These are phyloP conservation scores for Liasis olivaceus DNA, from an alignment of 2,797 vertebrate genomes.

Conservation along the genomic window DNA sequence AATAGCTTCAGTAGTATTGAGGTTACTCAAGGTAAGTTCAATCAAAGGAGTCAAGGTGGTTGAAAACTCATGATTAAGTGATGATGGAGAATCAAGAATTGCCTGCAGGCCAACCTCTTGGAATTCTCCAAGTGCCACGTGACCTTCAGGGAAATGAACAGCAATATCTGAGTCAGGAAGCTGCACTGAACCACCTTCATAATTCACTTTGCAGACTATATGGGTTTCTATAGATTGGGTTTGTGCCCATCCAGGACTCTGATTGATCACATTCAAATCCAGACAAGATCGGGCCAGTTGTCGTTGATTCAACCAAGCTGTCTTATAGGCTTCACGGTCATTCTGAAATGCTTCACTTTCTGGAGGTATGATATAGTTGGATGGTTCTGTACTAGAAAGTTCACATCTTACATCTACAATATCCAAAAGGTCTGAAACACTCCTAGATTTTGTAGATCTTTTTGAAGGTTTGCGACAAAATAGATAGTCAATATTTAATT, in stretches of 20 bases:
- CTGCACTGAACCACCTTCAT: slow-evolving; percentile 86
- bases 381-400: slow-evolving; percentile 50
- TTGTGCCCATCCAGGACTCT: slow-evolving; percentile 95
- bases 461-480: slow-evolving; percentile 72
- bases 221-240: slow-evolving; percentile 89
- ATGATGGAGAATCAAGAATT: slow-evolving; percentile 86
- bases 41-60: slow-evolving; percentile 90
- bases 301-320: slow-evolving; percentile 95
- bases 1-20: slow-evolving; percentile 82
- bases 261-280: slow-evolving; percentile 88
- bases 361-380: slow-evolving; percentile 75
- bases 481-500: slow-evolving; percentile 79
- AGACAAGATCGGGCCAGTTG: slow-evolving; percentile 92
- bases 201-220: slow-evolving; percentile 82
- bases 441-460: slow-evolving; percentile 85
- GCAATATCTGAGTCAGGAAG: slow-evolving; percentile 87
- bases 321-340: slow-evolving; percentile 93
- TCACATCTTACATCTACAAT: slow-evolving; percentile 75
- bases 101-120: slow-evolving; percentile 90
- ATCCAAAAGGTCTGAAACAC: slow-evolving; percentile 89
- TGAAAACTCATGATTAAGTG: slow-evolving; percentile 86
- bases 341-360: slow-evolving; percentile 87
- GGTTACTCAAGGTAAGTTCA: slow-evolving; percentile 88
- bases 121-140: slow-evolving; percentile 85
- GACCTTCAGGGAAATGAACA: slow-evolving; percentile 87